phyloP scores from a whole-genome alignment of 2,888 invertebrate genomes.

The Marronus borbonicus region DNA sequence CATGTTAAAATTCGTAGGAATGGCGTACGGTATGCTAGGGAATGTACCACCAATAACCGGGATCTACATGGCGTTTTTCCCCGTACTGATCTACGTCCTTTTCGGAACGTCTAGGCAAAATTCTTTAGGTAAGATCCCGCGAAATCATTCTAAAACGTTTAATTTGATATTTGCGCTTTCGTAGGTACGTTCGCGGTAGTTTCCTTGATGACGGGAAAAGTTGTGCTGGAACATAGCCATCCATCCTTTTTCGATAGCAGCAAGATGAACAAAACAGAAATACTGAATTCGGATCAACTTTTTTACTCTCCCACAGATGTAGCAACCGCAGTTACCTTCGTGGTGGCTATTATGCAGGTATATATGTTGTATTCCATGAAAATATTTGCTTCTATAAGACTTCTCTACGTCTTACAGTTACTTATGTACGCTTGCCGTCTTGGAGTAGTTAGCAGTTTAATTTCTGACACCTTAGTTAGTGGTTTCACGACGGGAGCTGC shows the following conservation, averaged over 20 bases:
- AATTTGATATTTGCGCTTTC: not conserved
- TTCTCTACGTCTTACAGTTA: constrained; percentile 71
- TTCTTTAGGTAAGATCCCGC: constrained; percentile 66
- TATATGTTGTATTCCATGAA: not conserved
- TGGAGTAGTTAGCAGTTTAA: constrained; percentile 75
- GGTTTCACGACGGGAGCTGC: constrained; percentile 84
- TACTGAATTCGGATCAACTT: constrained; percentile 43
- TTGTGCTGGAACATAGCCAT: constrained; percentile 72
- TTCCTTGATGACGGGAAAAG: constrained; percentile 92
- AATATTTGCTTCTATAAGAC: not conserved
- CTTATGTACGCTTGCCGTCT: constrained; percentile 77
- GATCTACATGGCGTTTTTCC: constrained; percentile 75
- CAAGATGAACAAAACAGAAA: constrained; percentile 53
- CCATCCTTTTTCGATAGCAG: constrained; percentile 59
- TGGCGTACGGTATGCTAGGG: constrained; percentile 73
- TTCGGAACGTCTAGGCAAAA: constrained; percentile 69
- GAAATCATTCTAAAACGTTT: no score
- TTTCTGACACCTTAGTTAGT: constrained; percentile 79
- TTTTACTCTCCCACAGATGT: constrained; percentile 76
- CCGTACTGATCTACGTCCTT: constrained; percentile 69
- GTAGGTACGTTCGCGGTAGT: constrained; percentile 88
- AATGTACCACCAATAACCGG: constrained; percentile 73
- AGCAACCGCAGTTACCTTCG: constrained; percentile 82
- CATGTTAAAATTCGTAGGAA: constrained; percentile 68
- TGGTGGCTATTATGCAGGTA: constrained; percentile 85